Evolutionary conservation across 2,797 vertebrate species (phyloP), one percentile per base, ranked within the genome.

Genomic region (Lithobates sylvaticus): DNA sequence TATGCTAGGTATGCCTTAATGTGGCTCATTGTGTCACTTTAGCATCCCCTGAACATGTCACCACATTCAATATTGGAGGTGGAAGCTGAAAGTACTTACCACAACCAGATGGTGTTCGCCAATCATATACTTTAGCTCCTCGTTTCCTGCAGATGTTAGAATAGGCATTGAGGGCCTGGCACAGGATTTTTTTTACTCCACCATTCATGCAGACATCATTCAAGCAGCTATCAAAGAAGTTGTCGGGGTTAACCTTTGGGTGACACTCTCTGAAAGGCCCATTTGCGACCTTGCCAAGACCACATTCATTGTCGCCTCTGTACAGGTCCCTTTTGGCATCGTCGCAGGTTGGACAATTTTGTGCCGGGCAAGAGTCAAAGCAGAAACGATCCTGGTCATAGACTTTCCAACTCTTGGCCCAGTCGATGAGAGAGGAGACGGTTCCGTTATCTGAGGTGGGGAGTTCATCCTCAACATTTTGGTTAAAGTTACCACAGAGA

Each of bases 191-290:
- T 0, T 89, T 89, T 76, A 92, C 90, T 1, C 95, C 95, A 1
- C 89, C 89, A 8, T 95, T 93, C 78, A 94, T 91, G 21, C 96
- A 97, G 23, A 95, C 88, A 0, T 97, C 96, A 0, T 94, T 93
- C 1, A 94, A 85, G 0, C 96, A 97, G 64, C 95, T 94, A 65
- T 93, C 89, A 9, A 96, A 93, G 91, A 93, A 96, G 0, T 86
- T 89, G 0, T 78, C 44, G 0, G 94, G 94, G 5, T 90, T 21
- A 23, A 96, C 29, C 0, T 86, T 86, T 0, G 0, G 1, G 1
- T 96, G 94, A 96, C 96, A 0, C 94, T 96, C 39, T 95, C n/a
- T 73, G 21, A 97, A 96, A 0, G 96, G 94, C 0, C 96, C 95
- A 1, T 78, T 67, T 0, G 72, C 0, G 0, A 4, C 72, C 15